Evolutionary conservation across 2,888 invertebrate species (phyloP).

Genomic region (Priocnemis perturbator): DNA sequence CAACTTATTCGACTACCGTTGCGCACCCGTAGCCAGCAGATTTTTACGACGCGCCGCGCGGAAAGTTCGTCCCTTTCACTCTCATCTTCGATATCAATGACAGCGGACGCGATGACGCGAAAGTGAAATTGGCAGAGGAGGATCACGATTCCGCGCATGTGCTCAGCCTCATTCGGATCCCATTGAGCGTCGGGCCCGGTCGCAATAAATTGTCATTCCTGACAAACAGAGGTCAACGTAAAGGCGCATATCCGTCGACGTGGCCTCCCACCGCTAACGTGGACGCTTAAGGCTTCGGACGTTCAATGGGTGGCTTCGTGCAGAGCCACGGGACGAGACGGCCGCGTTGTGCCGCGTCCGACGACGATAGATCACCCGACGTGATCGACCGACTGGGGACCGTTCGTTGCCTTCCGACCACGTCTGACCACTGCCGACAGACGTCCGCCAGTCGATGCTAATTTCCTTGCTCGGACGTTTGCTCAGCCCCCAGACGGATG

Average conservation of each 20-base stretch:
- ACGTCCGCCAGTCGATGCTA: constrained; percentile 24
- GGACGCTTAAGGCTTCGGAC: constrained; percentile 10
- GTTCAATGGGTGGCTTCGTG: too few relatives aligned
- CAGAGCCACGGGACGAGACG: constrained; percentile 1
- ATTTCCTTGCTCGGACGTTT: too few relatives aligned
- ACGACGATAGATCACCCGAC: constrained; percentile 49
- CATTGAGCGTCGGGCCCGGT: constrained; percentile 40
- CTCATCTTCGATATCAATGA: constrained; percentile 14
- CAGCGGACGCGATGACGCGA: constrained; percentile 6
- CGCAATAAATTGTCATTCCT: constrained; percentile 63
- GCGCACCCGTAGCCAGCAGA: neutral
- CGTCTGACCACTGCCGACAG: constrained; percentile 14
- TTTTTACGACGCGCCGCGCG: neutral
- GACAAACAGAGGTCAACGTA: constrained; percentile 59
- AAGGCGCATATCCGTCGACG: constrained; percentile 32
- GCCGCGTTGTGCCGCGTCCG: constrained; percentile 27
- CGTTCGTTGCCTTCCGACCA: constrained; percentile 14
- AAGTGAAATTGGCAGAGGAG: neutral
- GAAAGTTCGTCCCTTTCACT: constrained; percentile 3
- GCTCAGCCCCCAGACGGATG: too few relatives aligned
- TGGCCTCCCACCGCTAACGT: constrained; percentile 15
- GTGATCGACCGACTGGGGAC: constrained; percentile 40
- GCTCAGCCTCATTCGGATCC: constrained; percentile 2
- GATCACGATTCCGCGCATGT: too few relatives aligned
- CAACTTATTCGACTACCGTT: neutral